Evolutionary conservation across 1,140 invertebrate species (phyloP), one percentile per base, ranked within the genome.

Genomic region (Drosophila truncata): DNA sequence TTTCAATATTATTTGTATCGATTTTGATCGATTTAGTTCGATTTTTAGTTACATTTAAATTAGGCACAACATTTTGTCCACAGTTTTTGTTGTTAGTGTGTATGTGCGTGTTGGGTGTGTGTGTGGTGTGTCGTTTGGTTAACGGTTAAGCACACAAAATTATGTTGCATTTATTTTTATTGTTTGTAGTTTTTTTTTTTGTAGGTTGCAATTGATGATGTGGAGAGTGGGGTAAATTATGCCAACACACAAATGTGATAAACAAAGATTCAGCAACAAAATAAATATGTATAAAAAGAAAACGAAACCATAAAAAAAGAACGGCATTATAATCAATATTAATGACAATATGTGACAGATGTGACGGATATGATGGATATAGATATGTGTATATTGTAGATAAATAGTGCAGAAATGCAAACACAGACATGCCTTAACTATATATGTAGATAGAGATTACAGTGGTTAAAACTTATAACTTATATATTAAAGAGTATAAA

Each of bases 61-160:
- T 61, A 67, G 49, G 29, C 39, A 61, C 55, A 52, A 57, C 72
- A 78, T 41, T 55, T 35, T 50, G 31, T 73, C 85, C 80, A 79
- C 67, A 66, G 29, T 78, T 66, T 70, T 82, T 72, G 11, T 82
- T 63, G 55, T 86, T 61, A 46, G 66, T 79, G 60, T 79, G 42
- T 44, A 42, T 59, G 29, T 62, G 16, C 42, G 41, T 58, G 59
- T 75, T 52, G 58, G 52, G 44, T 71, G 57, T 66, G 46, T 42
- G 41, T 65, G 44, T 66, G 25, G 59, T 86, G 54, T 87, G 27
- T 79, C 55, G 66, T 83, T 76, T 72, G 67, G 77, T 84, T 88
- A 85, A 83, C 84, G 85, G 82, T 86, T 85, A 86, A 79, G 77
- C 80, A 90, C 79, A 90, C 83, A 82, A 70, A 59, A 69, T 77